Percentiles rank a stretch among this genome's conserved stretches.
These are phyloP conservation scores for Rhyacophila brunnea DNA, from an alignment of 1,140 invertebrate genomes.

Conservation along the genomic window DNA sequence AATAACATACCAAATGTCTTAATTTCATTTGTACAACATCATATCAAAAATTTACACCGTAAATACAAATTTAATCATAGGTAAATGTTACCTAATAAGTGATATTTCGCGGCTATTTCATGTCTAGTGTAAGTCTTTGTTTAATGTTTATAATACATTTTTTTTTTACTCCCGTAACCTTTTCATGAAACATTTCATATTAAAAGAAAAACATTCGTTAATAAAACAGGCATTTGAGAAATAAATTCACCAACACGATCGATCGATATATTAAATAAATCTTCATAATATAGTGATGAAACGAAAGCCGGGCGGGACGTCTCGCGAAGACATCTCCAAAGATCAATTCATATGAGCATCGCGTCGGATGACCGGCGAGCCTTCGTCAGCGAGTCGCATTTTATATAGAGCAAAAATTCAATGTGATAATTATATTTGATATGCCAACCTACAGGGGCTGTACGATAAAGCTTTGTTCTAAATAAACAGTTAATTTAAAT, in stretches of 20 bases:
- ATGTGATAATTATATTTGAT: conserved; percentile 7
- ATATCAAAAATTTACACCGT: conserved; percentile 59
- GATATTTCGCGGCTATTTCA: conserved; percentile 34
- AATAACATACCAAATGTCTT: conserved; percentile 59
- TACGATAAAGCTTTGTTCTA: conserved; percentile 32
- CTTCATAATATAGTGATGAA: not conserved
- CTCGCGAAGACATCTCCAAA: too few species aligned
- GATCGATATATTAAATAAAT: not conserved
- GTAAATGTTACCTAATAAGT: conserved; percentile 52
- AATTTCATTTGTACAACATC: conserved; percentile 57
- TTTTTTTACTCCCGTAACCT: conserved; percentile 13
- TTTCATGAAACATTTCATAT: conserved; percentile 14
- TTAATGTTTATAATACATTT: conserved; percentile 31
- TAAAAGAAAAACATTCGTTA: conserved; percentile 19
- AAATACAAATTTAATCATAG: conserved; percentile 54
- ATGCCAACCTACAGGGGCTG: conserved; percentile 17
- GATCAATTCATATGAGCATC: not conserved
- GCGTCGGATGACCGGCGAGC: not conserved
- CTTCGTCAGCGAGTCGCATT: conserved; percentile 1
- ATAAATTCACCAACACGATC: conserved; percentile 19
- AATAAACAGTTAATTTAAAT: conserved; percentile 33
- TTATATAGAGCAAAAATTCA: conserved; percentile 4
- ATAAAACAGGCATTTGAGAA: conserved; percentile 21
- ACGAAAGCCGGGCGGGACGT: not conserved
- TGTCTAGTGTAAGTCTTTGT: conserved; percentile 33